These are phyloP conservation scores for Psittacara wagleri DNA, from an alignment of 2,113 vertebrate genomes.

Conservation along the genomic window DNA sequence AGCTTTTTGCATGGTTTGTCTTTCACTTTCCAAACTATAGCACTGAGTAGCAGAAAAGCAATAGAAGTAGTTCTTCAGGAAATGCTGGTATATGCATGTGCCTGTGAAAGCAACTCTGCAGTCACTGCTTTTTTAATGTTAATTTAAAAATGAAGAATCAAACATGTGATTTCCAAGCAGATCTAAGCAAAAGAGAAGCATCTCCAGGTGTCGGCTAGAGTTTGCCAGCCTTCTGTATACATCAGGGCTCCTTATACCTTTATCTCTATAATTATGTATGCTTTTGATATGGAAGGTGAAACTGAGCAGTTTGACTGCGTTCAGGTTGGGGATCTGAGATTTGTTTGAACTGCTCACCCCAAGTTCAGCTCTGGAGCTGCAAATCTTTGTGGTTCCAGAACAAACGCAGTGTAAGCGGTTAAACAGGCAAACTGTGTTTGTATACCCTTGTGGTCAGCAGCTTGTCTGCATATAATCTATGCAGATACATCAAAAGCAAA, in stretches of 20 bases:
- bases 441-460: background rate
- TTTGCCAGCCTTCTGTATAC: background rate
- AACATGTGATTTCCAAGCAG: background rate
- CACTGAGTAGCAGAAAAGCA: background rate
- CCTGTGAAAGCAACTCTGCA: background rate
- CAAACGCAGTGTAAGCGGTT: accelerated
- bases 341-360: background rate
- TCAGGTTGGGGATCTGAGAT: background rate
- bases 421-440: background rate
- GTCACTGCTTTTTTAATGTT: background rate
- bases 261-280: background rate
- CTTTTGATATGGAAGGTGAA: constrained; percentile 15
- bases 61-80: background rate
- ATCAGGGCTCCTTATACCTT: background rate
- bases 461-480: background rate
- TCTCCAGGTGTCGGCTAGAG: background rate
- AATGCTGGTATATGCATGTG: background rate
- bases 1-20: background rate
- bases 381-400: background rate
- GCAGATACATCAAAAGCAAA: constrained; percentile 9
- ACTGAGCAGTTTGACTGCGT: background rate
- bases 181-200: background rate
- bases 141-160: background rate
- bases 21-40: background rate
- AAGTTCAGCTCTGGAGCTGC: background rate